phyloP scores from a whole-genome alignment of 2,113 vertebrate genomes.

The Zootoca vivipara region DNA sequence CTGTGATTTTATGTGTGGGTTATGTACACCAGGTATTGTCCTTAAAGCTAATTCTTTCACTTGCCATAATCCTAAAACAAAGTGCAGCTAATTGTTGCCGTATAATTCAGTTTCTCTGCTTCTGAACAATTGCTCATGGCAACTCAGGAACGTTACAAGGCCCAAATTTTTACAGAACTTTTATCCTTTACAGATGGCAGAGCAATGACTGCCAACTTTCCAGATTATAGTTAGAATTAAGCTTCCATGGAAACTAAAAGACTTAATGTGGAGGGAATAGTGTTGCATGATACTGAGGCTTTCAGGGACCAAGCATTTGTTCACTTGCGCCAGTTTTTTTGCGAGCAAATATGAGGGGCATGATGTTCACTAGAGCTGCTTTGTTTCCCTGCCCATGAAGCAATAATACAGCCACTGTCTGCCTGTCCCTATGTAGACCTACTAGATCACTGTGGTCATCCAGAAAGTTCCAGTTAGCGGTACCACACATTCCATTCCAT shows the following conservation, averaged over 20 bases:
- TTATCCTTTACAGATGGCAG: constrained; percentile 18
- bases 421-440: no score
- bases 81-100: background rate
- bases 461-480: no score
- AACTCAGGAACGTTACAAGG: constrained; percentile 6
- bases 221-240: background rate
- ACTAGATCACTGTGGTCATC: no score
- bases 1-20: background rate
- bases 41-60: background rate
- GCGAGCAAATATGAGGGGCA: background rate
- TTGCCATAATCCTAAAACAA: background rate
- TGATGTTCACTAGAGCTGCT: background rate
- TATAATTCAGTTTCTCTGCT: background rate
- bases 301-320: background rate
- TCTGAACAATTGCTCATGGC: background rate
- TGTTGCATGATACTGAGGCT: background rate
- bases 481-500: no score
- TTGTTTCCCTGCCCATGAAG: background rate
- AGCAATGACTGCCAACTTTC: constrained; percentile 10
- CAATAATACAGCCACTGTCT: background rate
- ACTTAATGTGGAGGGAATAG: background rate
- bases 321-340: background rate
- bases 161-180: constrained; percentile 4
- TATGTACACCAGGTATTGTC: background rate
- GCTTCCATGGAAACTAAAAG: constrained; percentile 15